A percentile compares a stretch with the other conserved stretches of the same genome.
phyloP scores from a whole-genome alignment of 2,113 vertebrate species.

The Gorsachius goisagi region DNA sequence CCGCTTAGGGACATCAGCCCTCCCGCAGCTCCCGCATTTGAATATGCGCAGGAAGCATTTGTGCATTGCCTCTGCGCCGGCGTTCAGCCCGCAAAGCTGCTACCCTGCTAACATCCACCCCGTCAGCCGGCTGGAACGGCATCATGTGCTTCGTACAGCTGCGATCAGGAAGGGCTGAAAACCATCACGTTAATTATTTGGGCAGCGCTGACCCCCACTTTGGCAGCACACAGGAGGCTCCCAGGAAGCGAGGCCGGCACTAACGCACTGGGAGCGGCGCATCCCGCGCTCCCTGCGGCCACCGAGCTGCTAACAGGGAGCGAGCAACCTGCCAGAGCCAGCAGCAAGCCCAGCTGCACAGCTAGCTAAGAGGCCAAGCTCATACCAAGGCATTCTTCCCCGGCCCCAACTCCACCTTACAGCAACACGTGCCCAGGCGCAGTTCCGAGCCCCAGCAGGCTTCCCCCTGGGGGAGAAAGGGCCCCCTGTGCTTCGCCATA shows the following conservation, averaged over 20 bases:
- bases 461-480: fast-evolving
- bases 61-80: fast-evolving
- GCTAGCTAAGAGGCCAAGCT: not conserved
- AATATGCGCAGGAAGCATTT: fast-evolving
- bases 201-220: not conserved
- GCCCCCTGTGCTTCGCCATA: fast-evolving
- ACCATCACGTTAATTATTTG: not conserved
- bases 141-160: fast-evolving
- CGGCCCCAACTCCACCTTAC: fast-evolving
- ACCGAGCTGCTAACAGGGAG: not conserved
- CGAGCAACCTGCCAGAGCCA: not conserved
- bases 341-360: not conserved
- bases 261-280: fast-evolving
- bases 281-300: fast-evolving
- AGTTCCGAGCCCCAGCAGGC: not conserved
- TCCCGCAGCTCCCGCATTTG: fast-evolving
- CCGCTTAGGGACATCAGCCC: fast-evolving
- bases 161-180: not conserved
- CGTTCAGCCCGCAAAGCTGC: fast-evolving
- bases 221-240: not conserved
- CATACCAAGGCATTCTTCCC: fast-evolving
- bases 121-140: fast-evolving
- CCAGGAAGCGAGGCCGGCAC: not conserved
- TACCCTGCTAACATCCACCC: not conserved
- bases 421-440: fast-evolving